phyloP scores from a whole-genome alignment of 2,888 invertebrate species.

The Nephrotoma flavescens region DNA sequence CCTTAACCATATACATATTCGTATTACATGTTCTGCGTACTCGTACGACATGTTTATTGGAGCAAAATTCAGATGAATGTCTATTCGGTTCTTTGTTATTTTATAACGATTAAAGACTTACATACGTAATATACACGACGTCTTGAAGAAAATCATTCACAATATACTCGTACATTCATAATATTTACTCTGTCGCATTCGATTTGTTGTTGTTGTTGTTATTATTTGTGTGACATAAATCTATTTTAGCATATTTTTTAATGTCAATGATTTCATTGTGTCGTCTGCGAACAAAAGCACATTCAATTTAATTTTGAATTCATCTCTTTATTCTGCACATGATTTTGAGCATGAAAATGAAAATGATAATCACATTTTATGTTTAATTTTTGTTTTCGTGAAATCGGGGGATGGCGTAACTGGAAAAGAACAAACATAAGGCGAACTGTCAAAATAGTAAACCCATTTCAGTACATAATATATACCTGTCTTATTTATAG shows the following conservation, averaged over 20 bases:
- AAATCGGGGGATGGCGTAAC: background rate
- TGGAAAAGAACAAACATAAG: background rate
- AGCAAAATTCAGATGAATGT: background rate
- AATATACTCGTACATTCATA: background rate
- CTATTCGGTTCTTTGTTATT: background rate
- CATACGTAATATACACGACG: background rate
- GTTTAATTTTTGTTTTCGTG: background rate
- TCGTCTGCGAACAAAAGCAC: background rate
- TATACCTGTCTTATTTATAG: background rate
- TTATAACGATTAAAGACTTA: background rate
- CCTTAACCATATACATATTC: background rate
- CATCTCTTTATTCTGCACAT: background rate
- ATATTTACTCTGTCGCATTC: background rate
- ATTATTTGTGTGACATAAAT: background rate
- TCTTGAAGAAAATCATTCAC: background rate
- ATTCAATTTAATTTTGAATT: background rate
- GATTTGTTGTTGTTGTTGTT: background rate
- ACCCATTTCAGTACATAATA: background rate
- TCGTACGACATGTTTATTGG: background rate
- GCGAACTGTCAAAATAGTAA: background rate
- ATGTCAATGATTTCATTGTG: background rate
- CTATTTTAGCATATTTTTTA: background rate
- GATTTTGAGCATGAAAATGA: background rate
- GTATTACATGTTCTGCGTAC: background rate
- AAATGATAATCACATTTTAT: background rate